Base-by-base conservation (phyloP, 2,888 invertebrate species). In the Tanytarsus gracilentus region DNA sequence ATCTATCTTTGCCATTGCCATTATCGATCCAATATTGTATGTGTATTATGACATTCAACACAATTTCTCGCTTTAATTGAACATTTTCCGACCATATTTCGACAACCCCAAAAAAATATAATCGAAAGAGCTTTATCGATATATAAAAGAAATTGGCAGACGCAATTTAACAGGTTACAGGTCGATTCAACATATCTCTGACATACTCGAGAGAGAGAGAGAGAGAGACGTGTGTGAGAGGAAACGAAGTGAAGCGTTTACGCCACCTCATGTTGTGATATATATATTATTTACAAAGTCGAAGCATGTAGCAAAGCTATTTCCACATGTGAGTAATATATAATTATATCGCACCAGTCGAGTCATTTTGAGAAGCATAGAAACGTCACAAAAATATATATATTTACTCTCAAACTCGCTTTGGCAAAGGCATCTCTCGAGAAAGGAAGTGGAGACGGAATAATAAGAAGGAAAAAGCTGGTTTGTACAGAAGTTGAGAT, bases 1-100 rank as follows among this genome's bases (percentile, higher is more conserved):
- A 29, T 36, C 53, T 30, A 52, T 21, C 52, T 53, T 26, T n/a
- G n/a, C n/a, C n/a, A n/a, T n/a, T n/a, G n/a, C n/a, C n/a, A 59
- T 48, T 40, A 59, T 59, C 58, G 40, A 59, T 59, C 48, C 23
- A 48, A 21, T n/a, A 25, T 44, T 16, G 4, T 4, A 29, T 59
- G n/a, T n/a, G n/a, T 59, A 59, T 36, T 49, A 59, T 59, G 58
- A 59, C 58, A 48, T 48, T 49, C 44, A 59, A 59, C 58, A 59
- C 48, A 59, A 40, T 59, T 59, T 27, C 30, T 18, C 58, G 48
- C 49, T 59, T 59, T 59, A 59, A 59, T 59, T 59, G 58, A 44
- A 59, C 49, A 59, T 30, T n/a, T n/a, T n/a, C n/a, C 49, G 26
- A 14, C 25, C 23, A 44, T 5, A 44, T 40, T 23, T 18, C 44